These are phyloP conservation scores for Xanthorhoe spadicearia DNA, from an alignment of 2,888 invertebrate species.

Conservation along the genomic window DNA sequence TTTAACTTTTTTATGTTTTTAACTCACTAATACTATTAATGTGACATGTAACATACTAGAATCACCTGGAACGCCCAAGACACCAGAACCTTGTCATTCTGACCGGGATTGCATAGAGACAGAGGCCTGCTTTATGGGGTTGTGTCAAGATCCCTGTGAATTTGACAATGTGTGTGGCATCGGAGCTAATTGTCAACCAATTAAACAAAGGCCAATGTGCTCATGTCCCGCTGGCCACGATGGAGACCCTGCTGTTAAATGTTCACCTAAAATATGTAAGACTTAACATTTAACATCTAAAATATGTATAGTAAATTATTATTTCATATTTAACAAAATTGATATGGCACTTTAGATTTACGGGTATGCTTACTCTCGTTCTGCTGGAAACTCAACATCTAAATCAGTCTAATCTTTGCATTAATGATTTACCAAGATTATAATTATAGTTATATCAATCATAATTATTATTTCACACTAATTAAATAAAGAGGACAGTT, in stretches of 20 bases:
- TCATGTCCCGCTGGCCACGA: constrained; percentile 92
- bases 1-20: constrained; percentile 47
- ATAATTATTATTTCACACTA: too few species aligned
- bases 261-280: constrained; percentile 93
- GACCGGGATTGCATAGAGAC: constrained; percentile 93
- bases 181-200: constrained; percentile 91
- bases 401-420: neutral
- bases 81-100: constrained; percentile 91
- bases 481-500: too few species aligned
- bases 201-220: constrained; percentile 93
- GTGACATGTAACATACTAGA: constrained; percentile 85
- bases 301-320: constrained; percentile 15
- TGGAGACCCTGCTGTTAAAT: constrained; percentile 92
- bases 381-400: too few species aligned
- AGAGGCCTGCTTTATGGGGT: constrained; percentile 92
- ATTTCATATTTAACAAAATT: neutral
- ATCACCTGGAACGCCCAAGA: constrained; percentile 88
- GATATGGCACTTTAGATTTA: neutral
- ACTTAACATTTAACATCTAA: constrained; percentile 47
- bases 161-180: constrained; percentile 90
- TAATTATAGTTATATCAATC: neutral
- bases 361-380: neutral
- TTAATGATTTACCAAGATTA: neutral
- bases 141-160: constrained; percentile 93
- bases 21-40: constrained; percentile 71